Conservation (phyloP, 2,797 vertebrate genomes). For the Trachops cirrhosus region DNA sequence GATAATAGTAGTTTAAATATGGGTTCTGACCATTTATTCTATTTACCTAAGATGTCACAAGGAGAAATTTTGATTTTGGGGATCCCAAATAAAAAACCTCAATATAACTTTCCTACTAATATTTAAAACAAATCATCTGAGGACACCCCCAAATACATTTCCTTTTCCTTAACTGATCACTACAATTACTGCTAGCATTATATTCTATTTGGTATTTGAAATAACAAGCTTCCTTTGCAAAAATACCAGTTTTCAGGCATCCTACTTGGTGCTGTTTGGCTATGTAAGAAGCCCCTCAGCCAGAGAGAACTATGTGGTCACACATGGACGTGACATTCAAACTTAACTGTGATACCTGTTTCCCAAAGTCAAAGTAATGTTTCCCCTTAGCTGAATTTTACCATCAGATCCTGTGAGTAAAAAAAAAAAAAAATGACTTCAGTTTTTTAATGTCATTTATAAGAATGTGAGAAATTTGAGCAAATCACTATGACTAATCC, state of each 20-base stretch:
- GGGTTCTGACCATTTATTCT: not conserved
- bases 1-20: not conserved
- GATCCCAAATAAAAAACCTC: not conserved
- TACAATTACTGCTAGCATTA: not conserved
- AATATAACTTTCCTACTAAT: not conserved
- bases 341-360: not conserved
- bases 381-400: slow-evolving; percentile 19
- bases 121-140: not conserved
- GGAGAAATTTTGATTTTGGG: not conserved
- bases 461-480: slow-evolving; percentile 32
- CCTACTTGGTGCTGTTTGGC: not conserved
- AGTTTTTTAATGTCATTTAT: not conserved
- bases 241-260: not conserved
- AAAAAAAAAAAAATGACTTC: not conserved
- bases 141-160: not conserved
- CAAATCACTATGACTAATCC: not conserved
- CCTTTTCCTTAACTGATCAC: not conserved
- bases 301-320: not conserved
- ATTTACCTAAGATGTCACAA: not conserved
- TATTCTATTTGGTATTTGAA: slow-evolving; percentile 9
- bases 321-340: not conserved
- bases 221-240: not conserved
- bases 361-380: not conserved
- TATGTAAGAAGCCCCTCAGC: not conserved
- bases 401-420: not conserved